These are phyloP conservation scores for Notodonta dromedarius DNA, from an alignment of 2,888 invertebrate species.

Conservation along the genomic window DNA sequence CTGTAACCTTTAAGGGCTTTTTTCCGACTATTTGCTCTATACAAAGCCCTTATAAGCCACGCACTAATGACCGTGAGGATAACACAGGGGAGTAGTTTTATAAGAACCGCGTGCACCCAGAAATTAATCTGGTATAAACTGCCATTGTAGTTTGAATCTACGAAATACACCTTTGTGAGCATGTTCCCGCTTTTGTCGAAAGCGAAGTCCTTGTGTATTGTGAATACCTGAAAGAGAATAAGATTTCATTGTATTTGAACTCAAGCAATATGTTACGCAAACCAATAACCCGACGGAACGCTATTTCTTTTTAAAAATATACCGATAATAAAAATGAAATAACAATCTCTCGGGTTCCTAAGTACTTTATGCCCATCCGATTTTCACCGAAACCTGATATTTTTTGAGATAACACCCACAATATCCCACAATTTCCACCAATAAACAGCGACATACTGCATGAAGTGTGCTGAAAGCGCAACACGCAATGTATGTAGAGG, in stretches of 20 bases:
- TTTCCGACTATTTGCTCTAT: slow-evolving; percentile 87
- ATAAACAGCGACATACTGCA: too few species aligned
- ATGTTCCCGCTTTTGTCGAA: slow-evolving; percentile 63
- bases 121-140: slow-evolving; percentile 89
- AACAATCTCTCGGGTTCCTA: too few species aligned
- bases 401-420: too few species aligned
- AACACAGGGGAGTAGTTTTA: slow-evolving; percentile 91
- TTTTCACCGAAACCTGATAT: too few species aligned
- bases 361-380: too few species aligned
- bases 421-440: too few species aligned
- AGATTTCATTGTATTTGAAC: background rate
- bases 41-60: slow-evolving; percentile 89
- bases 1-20: slow-evolving; percentile 82
- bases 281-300: too few species aligned
- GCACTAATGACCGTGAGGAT: slow-evolving; percentile 90
- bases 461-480: background rate
- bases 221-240: slow-evolving; percentile 68
- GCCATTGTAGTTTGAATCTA: slow-evolving; percentile 83
- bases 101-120: slow-evolving; percentile 92
- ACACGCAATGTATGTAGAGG: background rate
- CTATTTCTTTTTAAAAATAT: too few species aligned
- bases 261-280: too few species aligned
- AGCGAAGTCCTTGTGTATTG: slow-evolving; percentile 62
- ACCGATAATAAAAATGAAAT: too few species aligned
- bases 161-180: slow-evolving; percentile 73